Conservation (phyloP, 2,797 vertebrate species). For the Lepus oiostolus region DNA sequence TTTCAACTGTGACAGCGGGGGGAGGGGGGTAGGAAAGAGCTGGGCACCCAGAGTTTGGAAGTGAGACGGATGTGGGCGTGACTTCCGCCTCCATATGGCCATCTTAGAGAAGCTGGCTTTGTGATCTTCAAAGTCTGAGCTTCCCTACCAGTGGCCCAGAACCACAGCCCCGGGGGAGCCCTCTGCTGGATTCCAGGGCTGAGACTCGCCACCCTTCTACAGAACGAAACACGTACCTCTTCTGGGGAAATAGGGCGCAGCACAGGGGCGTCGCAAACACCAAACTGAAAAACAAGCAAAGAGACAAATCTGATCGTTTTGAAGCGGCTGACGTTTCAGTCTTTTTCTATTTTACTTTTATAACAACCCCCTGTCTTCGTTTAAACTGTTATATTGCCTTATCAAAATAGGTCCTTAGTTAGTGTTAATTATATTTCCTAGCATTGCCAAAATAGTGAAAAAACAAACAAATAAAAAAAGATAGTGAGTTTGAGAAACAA, state of each 20-base stretch:
- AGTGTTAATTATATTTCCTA: background rate
- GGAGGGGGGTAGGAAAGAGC: background rate
- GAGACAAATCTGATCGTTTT: background rate
- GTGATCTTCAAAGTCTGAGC: background rate
- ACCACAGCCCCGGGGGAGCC: accelerated
- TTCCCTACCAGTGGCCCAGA: background rate
- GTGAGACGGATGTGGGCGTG: accelerated
- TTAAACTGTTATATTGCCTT: background rate
- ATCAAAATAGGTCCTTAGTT: background rate
- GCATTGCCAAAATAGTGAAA: background rate
- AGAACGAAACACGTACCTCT: constrained; percentile 90
- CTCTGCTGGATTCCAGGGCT: background rate
- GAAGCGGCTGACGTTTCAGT: background rate
- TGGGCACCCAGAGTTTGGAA: background rate
- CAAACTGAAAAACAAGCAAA: constrained; percentile 90
- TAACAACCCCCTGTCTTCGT: background rate
- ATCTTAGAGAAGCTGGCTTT: background rate
- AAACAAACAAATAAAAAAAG: background rate
- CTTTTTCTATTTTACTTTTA: background rate
- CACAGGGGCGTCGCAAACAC: constrained; percentile 98
- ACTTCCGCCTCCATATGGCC: background rate
- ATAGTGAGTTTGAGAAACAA: background rate
- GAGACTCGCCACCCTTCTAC: background rate
- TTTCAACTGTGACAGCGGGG: background rate
- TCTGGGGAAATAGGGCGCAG: constrained; percentile 98